Percentiles rank a stretch among this genome's conserved stretches.
Conservation (phyloP, 2,797 vertebrate genomes). For the Emys orbicularis region DNA sequence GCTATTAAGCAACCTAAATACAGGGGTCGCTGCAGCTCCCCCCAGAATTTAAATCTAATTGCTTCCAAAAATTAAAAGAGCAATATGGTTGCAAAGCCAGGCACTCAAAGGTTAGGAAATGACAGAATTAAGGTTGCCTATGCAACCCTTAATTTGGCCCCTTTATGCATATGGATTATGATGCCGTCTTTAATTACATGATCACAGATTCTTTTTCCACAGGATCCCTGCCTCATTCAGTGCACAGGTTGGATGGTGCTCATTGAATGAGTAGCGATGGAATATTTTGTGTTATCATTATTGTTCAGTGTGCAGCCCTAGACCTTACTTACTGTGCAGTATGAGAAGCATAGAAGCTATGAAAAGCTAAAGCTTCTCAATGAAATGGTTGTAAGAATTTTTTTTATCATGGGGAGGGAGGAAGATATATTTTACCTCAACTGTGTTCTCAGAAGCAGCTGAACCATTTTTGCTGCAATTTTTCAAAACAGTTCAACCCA, state of each 20-base stretch:
- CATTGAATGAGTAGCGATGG: accelerated
- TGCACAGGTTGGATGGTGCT: neutral
- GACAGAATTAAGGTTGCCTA: neutral
- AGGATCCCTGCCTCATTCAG: neutral
- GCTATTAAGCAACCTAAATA: neutral
- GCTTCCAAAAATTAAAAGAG: neutral
- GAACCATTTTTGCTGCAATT: neutral
- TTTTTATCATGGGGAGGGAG: accelerated
- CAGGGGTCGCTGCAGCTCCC: neutral
- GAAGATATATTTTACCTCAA: neutral
- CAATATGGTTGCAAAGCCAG: neutral
- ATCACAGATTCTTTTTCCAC: neutral
- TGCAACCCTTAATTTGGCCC: neutral
- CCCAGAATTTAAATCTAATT: neutral
- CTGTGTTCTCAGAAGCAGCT: neutral
- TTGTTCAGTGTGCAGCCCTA: accelerated
- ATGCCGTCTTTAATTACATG: neutral
- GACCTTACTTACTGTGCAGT: neutral
- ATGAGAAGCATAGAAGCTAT: neutral
- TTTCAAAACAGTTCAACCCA: neutral
- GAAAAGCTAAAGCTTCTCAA: neutral
- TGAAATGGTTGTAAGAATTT: neutral
- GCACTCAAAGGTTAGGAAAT: neutral
- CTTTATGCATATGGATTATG: neutral
- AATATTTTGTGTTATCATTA: neutral